phyloP scores from a whole-genome alignment of 2,113 vertebrate species.

The Syngnathus scovelli region DNA sequence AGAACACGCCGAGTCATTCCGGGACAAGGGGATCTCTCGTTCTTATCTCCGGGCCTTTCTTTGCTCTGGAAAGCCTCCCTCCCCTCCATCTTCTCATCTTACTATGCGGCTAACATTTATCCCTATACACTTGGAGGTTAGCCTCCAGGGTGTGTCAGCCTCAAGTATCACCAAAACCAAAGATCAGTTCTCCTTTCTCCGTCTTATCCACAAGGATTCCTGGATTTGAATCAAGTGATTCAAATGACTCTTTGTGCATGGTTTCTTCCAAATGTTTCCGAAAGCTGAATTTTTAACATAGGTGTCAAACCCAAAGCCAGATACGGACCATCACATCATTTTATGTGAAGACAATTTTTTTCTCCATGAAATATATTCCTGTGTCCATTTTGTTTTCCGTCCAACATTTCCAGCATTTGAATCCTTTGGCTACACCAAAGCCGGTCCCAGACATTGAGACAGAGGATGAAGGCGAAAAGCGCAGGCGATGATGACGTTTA shows the following conservation, averaged over 20 bases:
- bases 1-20: conserved; percentile 58
- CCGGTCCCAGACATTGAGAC: neutral
- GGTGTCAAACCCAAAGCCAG: no score
- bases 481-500: conserved; percentile 31
- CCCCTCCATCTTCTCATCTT: neutral
- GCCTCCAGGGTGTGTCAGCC: conserved; percentile 12
- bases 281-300: no score
- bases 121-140: conserved; percentile 17
- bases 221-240: no score
- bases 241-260: no score
- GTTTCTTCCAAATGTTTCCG: no score
- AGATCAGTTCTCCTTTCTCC: conserved; percentile 11
- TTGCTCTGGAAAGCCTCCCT: neutral
- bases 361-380: no score
- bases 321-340: no score
- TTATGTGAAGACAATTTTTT: no score
- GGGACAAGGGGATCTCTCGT: conserved; percentile 46
- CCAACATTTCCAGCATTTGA: neutral
- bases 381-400: neutral
- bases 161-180: conserved; percentile 12
- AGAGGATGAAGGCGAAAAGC: conserved; percentile 5
- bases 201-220: no score
- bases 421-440: neutral
- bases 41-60: conserved; percentile 38
- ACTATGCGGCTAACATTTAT: conserved; percentile 12